Conservation (phyloP, 2,797 vertebrate species). For the Limnodromus scolopaceus region DNA sequence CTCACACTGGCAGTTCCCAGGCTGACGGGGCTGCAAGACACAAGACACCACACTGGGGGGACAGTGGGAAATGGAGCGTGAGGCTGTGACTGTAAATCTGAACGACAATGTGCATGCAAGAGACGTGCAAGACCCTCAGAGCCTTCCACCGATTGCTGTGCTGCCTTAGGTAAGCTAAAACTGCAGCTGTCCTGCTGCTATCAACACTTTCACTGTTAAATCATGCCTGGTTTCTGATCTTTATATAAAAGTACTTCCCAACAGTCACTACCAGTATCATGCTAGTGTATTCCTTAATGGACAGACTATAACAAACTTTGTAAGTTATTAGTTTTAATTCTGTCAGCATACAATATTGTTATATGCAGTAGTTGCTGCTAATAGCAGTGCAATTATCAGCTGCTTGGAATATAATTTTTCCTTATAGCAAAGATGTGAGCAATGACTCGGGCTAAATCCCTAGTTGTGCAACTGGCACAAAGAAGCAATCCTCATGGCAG, state of each 20-base stretch:
- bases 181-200: not conserved
- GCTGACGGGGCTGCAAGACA: not conserved
- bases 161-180: not conserved
- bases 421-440: not conserved
- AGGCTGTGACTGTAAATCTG: not conserved
- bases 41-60: not conserved
- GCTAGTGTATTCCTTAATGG: not conserved
- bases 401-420: not conserved
- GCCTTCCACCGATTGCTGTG: not conserved
- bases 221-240: not conserved
- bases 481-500: not conserved
- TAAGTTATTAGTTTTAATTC: not conserved
- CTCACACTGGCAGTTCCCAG: constrained; percentile 44
- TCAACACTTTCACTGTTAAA: not conserved
- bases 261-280: not conserved
- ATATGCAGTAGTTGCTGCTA: not conserved
- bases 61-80: constrained; percentile 46
- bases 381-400: not conserved
- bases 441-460: not conserved
- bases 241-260: not conserved
- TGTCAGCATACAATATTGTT: not conserved
- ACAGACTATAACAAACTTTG: not conserved
- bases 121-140: not conserved
- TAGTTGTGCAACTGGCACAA: not conserved
- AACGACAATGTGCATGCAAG: not conserved